A percentile compares a stretch with the other conserved stretches of the same genome.
Conservation (phyloP, 2,797 vertebrate species). For the Melanotaenia parkinsoni region DNA sequence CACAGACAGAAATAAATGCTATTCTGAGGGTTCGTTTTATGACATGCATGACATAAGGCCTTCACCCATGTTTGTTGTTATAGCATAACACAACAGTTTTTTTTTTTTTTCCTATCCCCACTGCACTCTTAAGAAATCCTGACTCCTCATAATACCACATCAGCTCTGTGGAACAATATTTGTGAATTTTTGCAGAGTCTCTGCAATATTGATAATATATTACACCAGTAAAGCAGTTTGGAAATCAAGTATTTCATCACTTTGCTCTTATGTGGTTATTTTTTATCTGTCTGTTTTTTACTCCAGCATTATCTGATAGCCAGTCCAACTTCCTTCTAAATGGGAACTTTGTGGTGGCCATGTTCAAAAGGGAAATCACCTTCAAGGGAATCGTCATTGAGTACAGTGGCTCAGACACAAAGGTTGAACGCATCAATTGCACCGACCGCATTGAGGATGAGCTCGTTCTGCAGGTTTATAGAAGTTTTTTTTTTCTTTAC, state of each 20-base stretch:
- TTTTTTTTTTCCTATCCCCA: not conserved
- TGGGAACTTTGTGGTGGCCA: constrained; percentile 97
- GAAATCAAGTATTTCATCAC: not conserved
- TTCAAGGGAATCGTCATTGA: constrained; percentile 91
- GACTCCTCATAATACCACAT: not conserved
- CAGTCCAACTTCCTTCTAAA: constrained; percentile 94
- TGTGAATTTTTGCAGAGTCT: not conserved
- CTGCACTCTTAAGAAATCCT: not conserved
- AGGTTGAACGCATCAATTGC: constrained; percentile 94
- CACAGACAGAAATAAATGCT: not conserved
- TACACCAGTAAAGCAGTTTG: not conserved
- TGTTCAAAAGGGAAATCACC: constrained; percentile 95
- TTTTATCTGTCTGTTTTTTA: constrained; percentile 19
- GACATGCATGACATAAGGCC: not conserved
- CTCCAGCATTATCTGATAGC: constrained; percentile 90
- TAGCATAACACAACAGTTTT: not conserved
- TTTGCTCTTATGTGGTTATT: not conserved
- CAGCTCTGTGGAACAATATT: too few species aligned
- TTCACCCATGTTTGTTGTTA: not conserved
- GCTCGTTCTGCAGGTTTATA: constrained; percentile 89
- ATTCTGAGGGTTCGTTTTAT: not conserved
- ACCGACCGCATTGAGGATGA: constrained; percentile 92
- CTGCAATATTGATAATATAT: not conserved
- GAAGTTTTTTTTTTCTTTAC: not conserved
- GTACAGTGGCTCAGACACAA: constrained; percentile 94